A percentile compares a stretch with the other conserved stretches of the same genome.
phyloP scores from a whole-genome alignment of 2,888 invertebrate species.

The Aradus depressus region DNA sequence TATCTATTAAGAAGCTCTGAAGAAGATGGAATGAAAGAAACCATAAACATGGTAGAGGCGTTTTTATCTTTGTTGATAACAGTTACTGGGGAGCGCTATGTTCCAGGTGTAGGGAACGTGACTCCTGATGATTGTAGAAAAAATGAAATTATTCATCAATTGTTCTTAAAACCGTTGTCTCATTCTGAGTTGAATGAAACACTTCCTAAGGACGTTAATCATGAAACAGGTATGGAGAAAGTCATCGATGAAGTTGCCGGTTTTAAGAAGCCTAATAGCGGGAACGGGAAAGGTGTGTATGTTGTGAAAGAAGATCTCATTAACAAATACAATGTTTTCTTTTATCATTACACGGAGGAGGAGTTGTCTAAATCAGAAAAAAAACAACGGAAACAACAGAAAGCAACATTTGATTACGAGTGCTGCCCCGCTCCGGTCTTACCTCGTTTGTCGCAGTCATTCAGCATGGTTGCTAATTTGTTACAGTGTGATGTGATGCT shows the following conservation, averaged over 20 bases:
- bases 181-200: slow-evolving; percentile 88
- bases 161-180: slow-evolving; percentile 87
- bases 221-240: slow-evolving; percentile 69
- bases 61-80: slow-evolving; percentile 77
- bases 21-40: slow-evolving; percentile 75
- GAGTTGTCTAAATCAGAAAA: slow-evolving; percentile 86
- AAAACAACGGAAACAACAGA: slow-evolving; percentile 71
- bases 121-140: slow-evolving; percentile 70
- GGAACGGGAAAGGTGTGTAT: slow-evolving; percentile 60
- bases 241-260: slow-evolving; percentile 80
- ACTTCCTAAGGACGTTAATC: slow-evolving; percentile 66
- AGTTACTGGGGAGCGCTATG: slow-evolving; percentile 54
- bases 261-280: slow-evolving; percentile 61
- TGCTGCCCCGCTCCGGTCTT: slow-evolving; percentile 84
- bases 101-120: slow-evolving; percentile 68
- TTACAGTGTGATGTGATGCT: slow-evolving; percentile 83
- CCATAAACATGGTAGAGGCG: slow-evolving; percentile 80
- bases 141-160: slow-evolving; percentile 90
- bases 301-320: slow-evolving; percentile 74
- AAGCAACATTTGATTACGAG: slow-evolving; percentile 62
- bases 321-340: slow-evolving; percentile 87
- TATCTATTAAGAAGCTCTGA: slow-evolving; percentile 47
- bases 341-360: slow-evolving; percentile 92
- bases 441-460: slow-evolving; percentile 62
- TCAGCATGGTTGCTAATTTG: slow-evolving; percentile 66